Evolutionary conservation across 2,888 invertebrate species (phyloP).

Genomic region (Acleris sparsana): DNA sequence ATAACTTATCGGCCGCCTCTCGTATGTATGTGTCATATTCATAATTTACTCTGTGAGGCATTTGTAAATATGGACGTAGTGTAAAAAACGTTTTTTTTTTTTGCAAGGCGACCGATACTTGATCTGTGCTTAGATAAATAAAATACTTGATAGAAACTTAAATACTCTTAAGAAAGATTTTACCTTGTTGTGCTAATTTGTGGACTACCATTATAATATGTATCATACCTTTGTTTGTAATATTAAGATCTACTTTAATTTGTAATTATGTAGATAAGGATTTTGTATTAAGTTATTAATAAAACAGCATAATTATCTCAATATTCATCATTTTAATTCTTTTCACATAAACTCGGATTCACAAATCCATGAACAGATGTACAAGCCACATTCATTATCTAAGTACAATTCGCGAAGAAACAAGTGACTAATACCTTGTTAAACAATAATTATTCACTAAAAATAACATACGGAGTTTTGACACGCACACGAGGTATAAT

Average conservation of each 20-base stretch:
- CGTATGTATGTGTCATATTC: too few species aligned
- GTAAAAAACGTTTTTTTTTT: too few species aligned
- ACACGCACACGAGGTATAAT: constrained; percentile 16
- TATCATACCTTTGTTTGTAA: too few species aligned
- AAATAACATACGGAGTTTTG: constrained; percentile 25
- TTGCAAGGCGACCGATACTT: too few species aligned
- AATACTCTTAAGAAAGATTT: too few species aligned
- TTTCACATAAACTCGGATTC: constrained; percentile 72
- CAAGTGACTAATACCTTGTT: constrained; percentile 70
- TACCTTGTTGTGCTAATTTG: too few species aligned
- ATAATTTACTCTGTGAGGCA: too few species aligned
- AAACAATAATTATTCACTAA: constrained; percentile 47
- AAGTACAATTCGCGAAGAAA: constrained; percentile 69
- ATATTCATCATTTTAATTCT: constrained; percentile 75
- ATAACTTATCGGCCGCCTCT: too few species aligned
- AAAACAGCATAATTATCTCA: constrained; percentile 61
- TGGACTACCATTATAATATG: too few species aligned
- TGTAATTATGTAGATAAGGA: neutral
- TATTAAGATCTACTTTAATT: neutral
- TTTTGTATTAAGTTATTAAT: constrained; percentile 39
- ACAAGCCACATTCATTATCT: constrained; percentile 59
- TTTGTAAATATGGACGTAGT: too few species aligned
- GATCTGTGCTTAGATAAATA: too few species aligned
- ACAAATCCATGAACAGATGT: constrained; percentile 58
- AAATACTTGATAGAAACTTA: too few species aligned